Base-by-base conservation (phyloP, 1,140 invertebrate species). In the Probaryconus sp. region DNA sequence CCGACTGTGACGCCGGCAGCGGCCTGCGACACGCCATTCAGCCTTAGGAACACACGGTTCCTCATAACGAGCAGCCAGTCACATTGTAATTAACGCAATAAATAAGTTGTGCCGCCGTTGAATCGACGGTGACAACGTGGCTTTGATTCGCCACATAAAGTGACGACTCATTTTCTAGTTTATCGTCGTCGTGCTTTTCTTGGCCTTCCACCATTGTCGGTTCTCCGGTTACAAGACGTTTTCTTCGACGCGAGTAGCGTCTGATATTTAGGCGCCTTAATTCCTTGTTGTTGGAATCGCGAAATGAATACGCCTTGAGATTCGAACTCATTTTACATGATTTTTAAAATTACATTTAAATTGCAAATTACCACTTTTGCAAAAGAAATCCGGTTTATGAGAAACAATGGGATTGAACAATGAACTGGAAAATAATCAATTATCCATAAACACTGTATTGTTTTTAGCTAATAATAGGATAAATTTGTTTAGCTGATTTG, bases 71-170 rank as follows among this genome's bases (percentile, higher is more conserved):
- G 60, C 56, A 42, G 56, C n/a, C 67, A 56, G 56, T 40, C 60
- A 60, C 69, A 53, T 53, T 61, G 58, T 73, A 73, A 73, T 73
- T 73, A 73, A 73, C 70, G 70, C 61, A 61, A 73, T 73, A 73
- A 73, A 73, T 73, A 73, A 73, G 70, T 73, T 65, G 65, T 20
- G 40, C n/a, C 55, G 53, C 37, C 56, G 45, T 31, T 65, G 61
- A 60, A 65, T 67, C 55, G 63, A 50, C 50, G 45, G 17, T 24
- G 58, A 58, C 55, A 70, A 60, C 47, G 45, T 33, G 26, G 69
- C 53, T 73, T 67, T 61, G 69, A 72, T 72, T 65, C 53, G 69
- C 58, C 51, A 42, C 17, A 24, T 24, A 28, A 58, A 60, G 26
- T 38, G 53, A 50, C 60, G 51, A 58, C 21, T 48, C 65, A 60